Conservation (phyloP, 2,888 invertebrate genomes). For the Cremastinae sp. region DNA sequence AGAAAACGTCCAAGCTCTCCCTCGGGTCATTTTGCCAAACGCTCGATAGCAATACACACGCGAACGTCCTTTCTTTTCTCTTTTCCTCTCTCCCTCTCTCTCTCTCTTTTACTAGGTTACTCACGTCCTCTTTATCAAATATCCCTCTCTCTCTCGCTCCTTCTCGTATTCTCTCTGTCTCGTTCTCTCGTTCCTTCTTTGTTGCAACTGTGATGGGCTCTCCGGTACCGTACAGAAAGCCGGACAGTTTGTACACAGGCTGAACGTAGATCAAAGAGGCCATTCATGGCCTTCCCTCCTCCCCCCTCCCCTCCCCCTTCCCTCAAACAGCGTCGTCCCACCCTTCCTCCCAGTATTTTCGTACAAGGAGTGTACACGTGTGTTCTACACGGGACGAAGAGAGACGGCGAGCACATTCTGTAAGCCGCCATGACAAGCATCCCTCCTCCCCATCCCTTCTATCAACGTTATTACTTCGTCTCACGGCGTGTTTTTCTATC, state of each 20-base stretch:
- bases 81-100: constrained; percentile 46
- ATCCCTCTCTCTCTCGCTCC: constrained; percentile 45
- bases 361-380: constrained; percentile 53
- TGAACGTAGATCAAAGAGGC: constrained; percentile 75
- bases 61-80: constrained; percentile 10
- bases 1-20: constrained; percentile 51
- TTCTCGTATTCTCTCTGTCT: constrained; percentile 37
- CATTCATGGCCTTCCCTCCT: constrained; percentile 70
- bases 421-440: constrained; percentile 64
- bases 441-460: constrained; percentile 53
- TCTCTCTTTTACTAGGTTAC: constrained; percentile 40
- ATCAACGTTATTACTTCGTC: constrained; percentile 70
- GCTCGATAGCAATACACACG: constrained; percentile 44
- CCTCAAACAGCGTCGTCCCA: no score
- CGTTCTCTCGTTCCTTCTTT: constrained; percentile 33
- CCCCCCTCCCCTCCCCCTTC: not conserved
- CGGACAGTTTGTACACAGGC: constrained; percentile 60
- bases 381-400: constrained; percentile 24
- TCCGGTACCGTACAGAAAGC: constrained; percentile 35
- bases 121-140: constrained; percentile 34
- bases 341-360: not conserved
- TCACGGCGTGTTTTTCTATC: constrained; percentile 54
- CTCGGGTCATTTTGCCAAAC: constrained; percentile 54
- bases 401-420: constrained; percentile 47
- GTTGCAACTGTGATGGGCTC: constrained; percentile 45